Percentiles rank a stretch among this genome's conserved stretches.
Evolutionary conservation across 2,888 invertebrate species (phyloP).

Genomic region (Tyria jacobaeae): DNA sequence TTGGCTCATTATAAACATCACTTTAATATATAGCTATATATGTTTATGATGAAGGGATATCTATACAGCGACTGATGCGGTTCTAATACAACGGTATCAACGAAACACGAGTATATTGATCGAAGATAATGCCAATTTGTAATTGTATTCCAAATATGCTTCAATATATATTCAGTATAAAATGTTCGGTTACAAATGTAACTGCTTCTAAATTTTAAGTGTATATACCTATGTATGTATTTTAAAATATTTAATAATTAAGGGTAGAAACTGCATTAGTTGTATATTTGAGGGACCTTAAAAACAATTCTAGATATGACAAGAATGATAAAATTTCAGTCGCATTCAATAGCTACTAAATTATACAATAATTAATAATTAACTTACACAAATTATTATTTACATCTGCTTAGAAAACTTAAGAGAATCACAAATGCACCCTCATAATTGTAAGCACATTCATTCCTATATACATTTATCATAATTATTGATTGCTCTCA

Average conservation of each 20-base stretch:
- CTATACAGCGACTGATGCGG: slow-evolving; percentile 55
- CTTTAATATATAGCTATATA: slow-evolving; percentile 47
- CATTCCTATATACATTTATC: slow-evolving; percentile 72
- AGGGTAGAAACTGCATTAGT: slow-evolving; percentile 52
- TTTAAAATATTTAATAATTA: slow-evolving; percentile 34
- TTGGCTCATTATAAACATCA: slow-evolving; percentile 69
- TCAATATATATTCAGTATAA: slow-evolving; percentile 43
- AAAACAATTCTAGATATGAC: slow-evolving; percentile 27
- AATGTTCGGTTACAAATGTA: slow-evolving; percentile 43
- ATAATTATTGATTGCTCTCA: slow-evolving; percentile 61
- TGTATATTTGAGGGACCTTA: slow-evolving; percentile 13
- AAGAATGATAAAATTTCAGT: slow-evolving; percentile 67
- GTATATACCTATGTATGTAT: slow-evolving; percentile 17
- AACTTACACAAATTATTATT: slow-evolving; percentile 83
- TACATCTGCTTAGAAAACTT: slow-evolving; percentile 74
- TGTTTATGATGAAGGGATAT: slow-evolving; percentile 46
- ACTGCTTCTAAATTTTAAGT: slow-evolving; percentile 39
- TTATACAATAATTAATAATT: slow-evolving; percentile 67
- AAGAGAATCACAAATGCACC: slow-evolving; percentile 76
- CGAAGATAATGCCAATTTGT: slow-evolving; percentile 47
- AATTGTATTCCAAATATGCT: slow-evolving; percentile 40
- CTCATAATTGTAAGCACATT: slow-evolving; percentile 72
- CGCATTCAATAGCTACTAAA: slow-evolving; percentile 72
- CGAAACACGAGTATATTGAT: slow-evolving; percentile 33
- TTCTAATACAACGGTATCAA: slow-evolving; percentile 38